Conservation (phyloP, 2,797 vertebrate genomes). For the Artibeus jamaicensis region DNA sequence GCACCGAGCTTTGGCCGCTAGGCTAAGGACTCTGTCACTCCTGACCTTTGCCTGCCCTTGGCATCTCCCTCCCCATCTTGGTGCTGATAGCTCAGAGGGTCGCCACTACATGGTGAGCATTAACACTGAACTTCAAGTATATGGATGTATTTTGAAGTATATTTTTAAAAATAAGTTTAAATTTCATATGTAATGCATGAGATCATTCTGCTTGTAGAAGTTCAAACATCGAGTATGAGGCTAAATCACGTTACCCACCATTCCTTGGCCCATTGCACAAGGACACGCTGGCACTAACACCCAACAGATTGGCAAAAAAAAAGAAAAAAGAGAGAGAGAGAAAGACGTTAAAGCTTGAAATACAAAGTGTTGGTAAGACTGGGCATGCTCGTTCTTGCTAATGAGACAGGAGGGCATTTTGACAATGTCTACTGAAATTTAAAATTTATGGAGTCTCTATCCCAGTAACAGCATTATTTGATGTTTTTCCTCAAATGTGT, state of each 20-base stretch:
- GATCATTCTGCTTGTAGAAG: neutral
- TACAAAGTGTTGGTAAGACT: rapidly evolving
- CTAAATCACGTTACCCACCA: neutral
- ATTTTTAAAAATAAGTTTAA: neutral
- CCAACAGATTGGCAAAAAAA: neutral
- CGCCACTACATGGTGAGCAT: rapidly evolving
- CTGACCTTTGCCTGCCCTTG: neutral
- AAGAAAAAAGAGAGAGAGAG: no score
- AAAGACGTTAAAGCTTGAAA: neutral
- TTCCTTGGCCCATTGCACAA: no score
- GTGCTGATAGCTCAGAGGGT: neutral
- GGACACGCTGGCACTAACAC: neutral
- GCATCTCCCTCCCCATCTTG: neutral
- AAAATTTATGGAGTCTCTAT: neutral
- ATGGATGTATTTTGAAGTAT: neutral
- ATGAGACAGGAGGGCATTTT: neutral
- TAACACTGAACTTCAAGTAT: neutral
- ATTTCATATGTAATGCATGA: neutral
- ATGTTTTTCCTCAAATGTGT: neutral
- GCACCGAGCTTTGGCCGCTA: neutral
- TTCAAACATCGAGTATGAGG: neutral
- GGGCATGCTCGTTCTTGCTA: neutral
- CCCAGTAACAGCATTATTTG: neutral
- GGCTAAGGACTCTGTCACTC: rapidly evolving
- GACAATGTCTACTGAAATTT: neutral